Conservation (phyloP, 2,113 vertebrate genomes). For the Poecile atricapillus region DNA sequence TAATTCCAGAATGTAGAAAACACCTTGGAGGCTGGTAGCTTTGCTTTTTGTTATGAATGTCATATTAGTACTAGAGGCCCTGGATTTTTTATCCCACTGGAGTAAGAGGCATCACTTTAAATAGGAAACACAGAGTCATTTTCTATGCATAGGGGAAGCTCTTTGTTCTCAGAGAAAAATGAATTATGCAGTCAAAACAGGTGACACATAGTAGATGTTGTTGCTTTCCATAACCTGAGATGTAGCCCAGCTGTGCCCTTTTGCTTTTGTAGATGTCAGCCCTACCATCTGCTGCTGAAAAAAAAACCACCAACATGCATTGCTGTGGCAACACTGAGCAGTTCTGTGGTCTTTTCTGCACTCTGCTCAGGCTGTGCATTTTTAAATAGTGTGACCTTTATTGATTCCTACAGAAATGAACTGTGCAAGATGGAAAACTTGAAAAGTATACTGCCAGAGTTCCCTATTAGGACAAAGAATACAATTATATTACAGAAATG, state of each 20-base stretch:
- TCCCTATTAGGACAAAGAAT: not conserved
- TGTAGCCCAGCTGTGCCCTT: conserved; percentile 49
- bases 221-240: conserved; percentile 63
- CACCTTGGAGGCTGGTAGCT: not conserved
- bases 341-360: not conserved
- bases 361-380: not conserved
- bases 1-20: not conserved
- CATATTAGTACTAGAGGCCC: not conserved
- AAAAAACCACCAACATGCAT: not conserved
- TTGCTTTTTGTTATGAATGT: not conserved
- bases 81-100: not conserved
- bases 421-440: not conserved
- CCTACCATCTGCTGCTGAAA: conserved; percentile 49
- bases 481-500: not conserved
- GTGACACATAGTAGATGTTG: conserved; percentile 49
- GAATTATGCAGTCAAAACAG: conserved; percentile 58
- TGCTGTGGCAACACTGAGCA: conserved; percentile 37
- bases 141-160: conserved; percentile 38
- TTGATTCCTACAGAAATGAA: conserved; percentile 37
- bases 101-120: not conserved
- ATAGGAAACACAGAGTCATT: not conserved
- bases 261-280: conserved; percentile 64
- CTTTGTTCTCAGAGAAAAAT: conserved; percentile 43
- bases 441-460: not conserved
- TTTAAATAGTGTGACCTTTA: conserved; percentile 58